Base-by-base conservation (phyloP, 2,113 vertebrate species). In the Oxyura jamaicensis region DNA sequence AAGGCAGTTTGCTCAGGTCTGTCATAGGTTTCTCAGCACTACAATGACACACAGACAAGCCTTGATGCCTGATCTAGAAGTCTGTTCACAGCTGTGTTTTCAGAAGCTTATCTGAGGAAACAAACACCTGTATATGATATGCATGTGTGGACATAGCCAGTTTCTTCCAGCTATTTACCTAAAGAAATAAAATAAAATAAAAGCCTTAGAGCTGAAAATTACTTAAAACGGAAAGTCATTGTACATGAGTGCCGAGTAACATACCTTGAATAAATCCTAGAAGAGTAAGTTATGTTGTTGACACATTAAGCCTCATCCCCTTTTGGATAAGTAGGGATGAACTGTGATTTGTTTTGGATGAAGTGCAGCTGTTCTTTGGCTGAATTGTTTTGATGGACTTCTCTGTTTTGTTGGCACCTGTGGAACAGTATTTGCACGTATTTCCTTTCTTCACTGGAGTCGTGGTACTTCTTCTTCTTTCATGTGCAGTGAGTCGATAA, bases 81-180 rank as follows among this genome's bases (percentile, higher is more conserved):
- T 56, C 23, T 74, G 18, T 66, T 78, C 68, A 62, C 48, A 63
- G 28, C 19, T 90, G 2, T 35, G 8, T 84, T 94, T 84, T 92
- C 3, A 11, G 52, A 59, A 78, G 6, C 1, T 86, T 36, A 39
- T 19, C 11, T 78, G 35, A 91, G 23, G 23, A 1, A 29, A 82
- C 26, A 74, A 22, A 0, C 10, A 36, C 7, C 31, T 46, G 0
- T 39, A 12, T 62, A 5, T 36, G 4, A 6, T 59, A 25, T 5
- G 0, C 36, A 4, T 33, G 86, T 81, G 8, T 67, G 84, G 55
- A 16, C 46, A 4, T 46, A 81, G 7, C 41, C 71, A 8, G 15
- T 92, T 89, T 93, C 36, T 86, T 25, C 3, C 5, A 2, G 1
- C 12, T 53, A 36, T n/a, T 69, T 46, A 2, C 21, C 20, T 48